Evolutionary conservation across 2,113 vertebrate genomes (phyloP).

Genomic region (Fukomys damarensis): DNA sequence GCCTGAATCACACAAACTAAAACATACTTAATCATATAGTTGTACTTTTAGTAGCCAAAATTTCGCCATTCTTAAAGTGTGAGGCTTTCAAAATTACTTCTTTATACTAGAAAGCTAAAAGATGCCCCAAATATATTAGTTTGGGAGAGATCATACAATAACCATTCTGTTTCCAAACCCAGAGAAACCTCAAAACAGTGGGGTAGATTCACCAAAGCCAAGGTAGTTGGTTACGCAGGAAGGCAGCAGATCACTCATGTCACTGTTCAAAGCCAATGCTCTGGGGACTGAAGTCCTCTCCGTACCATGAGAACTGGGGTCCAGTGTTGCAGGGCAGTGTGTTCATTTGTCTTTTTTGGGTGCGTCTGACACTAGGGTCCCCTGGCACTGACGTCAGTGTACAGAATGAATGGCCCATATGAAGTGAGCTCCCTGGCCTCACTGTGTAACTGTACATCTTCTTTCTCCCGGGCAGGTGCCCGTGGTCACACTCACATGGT

Average conservation of each 20-base stretch:
- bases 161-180: constrained; percentile 1
- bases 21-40: neutral
- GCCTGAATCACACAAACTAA: neutral
- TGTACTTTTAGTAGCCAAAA: neutral
- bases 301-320: constrained; percentile 91
- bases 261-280: constrained; percentile 73
- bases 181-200: neutral
- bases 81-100: neutral
- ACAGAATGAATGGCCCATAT: constrained; percentile 93
- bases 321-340: constrained; percentile 90
- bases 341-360: constrained; percentile 91
- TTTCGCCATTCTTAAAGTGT: neutral
- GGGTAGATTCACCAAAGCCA: neutral
- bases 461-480: constrained; percentile 91
- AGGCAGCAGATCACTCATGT: neutral
- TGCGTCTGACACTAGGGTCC: constrained; percentile 92
- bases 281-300: constrained; percentile 83
- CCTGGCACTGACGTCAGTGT: constrained; percentile 92
- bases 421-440: constrained; percentile 92
- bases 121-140: neutral
- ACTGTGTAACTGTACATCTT: constrained; percentile 94
- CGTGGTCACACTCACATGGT: constrained; percentile 95
- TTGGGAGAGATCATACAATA: neutral
- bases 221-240: neutral
- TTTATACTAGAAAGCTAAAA: neutral